Percentiles rank a stretch among this genome's conserved stretches.
Evolutionary conservation across 35 echinoderm and acorn worm genomes (phyloP).

Genomic region (Strongylocentrotus purpuratus): DNA sequence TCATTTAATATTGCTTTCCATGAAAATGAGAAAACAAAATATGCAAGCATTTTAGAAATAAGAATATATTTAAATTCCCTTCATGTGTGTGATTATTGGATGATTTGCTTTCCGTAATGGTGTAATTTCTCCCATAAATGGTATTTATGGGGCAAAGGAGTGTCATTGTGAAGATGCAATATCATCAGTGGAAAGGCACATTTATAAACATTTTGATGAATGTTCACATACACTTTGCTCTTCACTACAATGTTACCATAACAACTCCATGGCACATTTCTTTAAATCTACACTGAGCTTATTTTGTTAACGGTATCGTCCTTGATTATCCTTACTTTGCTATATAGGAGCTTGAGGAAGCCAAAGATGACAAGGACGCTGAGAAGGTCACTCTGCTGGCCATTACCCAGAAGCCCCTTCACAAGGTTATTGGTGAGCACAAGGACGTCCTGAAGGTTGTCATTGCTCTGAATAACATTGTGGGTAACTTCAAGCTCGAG

Average conservation of each 20-base stretch:
- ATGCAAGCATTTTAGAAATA: too few species aligned
- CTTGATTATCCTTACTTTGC: neutral
- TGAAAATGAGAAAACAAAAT: too few species aligned
- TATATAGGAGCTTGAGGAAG: constrained; percentile 84
- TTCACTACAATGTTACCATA: neutral
- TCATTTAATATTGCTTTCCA: too few species aligned
- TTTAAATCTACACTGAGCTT: neutral
- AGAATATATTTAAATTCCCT: too few species aligned
- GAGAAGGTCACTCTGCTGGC: constrained; percentile 87
- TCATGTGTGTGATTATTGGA: too few species aligned
- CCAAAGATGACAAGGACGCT: constrained; percentile 96
- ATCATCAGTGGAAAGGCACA: neutral
- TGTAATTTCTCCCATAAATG: too few species aligned
- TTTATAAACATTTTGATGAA: neutral
- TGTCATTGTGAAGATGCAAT: neutral
- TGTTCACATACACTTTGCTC: neutral
- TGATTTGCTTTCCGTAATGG: too few species aligned
- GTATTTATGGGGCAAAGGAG: too few species aligned
- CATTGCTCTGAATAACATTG: constrained; percentile 91
- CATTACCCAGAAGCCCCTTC: constrained; percentile 85
- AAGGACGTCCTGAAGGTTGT: constrained; percentile 97
- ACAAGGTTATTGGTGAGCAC: constrained; percentile 97
- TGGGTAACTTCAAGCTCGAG: constrained; percentile 86
- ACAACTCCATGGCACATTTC: neutral
- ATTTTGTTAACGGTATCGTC: neutral